Evolutionary conservation across 2,797 vertebrate genomes (phyloP).

Genomic region (Hapalemur alaotrensis): DNA sequence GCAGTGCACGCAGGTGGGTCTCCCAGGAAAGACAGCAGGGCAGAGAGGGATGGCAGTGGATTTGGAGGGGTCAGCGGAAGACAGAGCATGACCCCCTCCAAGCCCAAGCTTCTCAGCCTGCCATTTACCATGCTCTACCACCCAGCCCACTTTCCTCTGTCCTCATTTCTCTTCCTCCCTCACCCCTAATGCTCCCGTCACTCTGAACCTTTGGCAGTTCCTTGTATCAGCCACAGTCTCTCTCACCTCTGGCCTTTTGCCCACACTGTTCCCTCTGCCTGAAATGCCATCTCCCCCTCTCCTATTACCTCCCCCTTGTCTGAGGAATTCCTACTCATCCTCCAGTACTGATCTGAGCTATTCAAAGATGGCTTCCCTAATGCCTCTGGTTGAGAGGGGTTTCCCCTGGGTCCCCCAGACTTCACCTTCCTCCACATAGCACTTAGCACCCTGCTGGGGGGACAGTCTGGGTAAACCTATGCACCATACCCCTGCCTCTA

Average conservation of each 20-base stretch:
- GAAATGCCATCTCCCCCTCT: neutral
- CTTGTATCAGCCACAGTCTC: too few relatives aligned
- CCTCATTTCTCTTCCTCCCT: neutral
- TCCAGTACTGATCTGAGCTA: neutral
- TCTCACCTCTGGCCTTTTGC: neutral
- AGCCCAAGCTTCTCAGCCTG: neutral
- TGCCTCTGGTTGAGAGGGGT: neutral
- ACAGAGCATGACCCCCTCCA: neutral
- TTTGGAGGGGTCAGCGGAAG: neutral
- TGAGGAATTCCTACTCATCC: neutral
- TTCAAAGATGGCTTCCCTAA: neutral
- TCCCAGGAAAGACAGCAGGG: neutral
- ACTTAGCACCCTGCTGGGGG: neutral
- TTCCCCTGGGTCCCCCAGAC: neutral
- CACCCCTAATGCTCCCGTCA: neutral
- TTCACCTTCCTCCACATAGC: neutral
- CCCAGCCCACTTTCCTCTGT: neutral
- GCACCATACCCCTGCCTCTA: neutral
- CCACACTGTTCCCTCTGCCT: neutral
- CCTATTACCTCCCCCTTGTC: neutral
- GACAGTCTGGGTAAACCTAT: too few relatives aligned
- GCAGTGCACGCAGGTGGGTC: neutral
- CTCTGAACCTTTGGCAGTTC: neutral
- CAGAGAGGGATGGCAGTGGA: neutral
- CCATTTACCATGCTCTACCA: rapidly evolving